Conservation (phyloP, 2,797 vertebrate genomes). For the Falco rusticolus region DNA sequence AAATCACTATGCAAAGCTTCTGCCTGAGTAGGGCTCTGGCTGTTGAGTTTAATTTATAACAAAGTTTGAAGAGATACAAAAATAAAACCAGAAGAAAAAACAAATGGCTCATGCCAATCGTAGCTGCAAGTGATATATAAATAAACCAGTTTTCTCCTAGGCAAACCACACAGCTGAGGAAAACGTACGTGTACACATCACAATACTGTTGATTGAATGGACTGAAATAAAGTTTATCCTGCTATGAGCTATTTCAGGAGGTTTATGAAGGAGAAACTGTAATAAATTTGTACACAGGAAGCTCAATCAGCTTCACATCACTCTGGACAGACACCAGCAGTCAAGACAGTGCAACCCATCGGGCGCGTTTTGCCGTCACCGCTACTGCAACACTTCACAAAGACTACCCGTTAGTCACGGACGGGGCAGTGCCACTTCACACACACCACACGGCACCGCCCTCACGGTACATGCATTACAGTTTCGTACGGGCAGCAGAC, state of each 20-base stretch:
- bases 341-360: not conserved
- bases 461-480: not conserved
- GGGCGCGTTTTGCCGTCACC: not conserved
- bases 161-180: not conserved
- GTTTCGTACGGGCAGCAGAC: not conserved
- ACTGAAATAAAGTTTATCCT: not conserved
- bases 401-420: not conserved
- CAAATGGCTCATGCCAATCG: not conserved
- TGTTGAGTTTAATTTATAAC: not conserved
- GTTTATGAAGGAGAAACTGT: not conserved
- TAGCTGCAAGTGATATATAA: not conserved
- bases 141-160: not conserved
- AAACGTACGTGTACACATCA: rapidly evolving
- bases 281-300: not conserved
- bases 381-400: not conserved
- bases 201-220: not conserved
- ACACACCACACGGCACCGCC: not conserved
- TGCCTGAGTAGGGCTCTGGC: not conserved
- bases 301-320: not conserved
- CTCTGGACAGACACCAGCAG: not conserved
- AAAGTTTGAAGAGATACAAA: not conserved
- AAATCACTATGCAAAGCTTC: not conserved
- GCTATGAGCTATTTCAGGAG: not conserved
- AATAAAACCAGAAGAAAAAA: not conserved
- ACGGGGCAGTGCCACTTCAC: not conserved